Percentiles rank a stretch among this genome's conserved stretches.
phyloP scores from a whole-genome alignment of 2,888 invertebrate genomes.

The Azorinus chamasolen region DNA sequence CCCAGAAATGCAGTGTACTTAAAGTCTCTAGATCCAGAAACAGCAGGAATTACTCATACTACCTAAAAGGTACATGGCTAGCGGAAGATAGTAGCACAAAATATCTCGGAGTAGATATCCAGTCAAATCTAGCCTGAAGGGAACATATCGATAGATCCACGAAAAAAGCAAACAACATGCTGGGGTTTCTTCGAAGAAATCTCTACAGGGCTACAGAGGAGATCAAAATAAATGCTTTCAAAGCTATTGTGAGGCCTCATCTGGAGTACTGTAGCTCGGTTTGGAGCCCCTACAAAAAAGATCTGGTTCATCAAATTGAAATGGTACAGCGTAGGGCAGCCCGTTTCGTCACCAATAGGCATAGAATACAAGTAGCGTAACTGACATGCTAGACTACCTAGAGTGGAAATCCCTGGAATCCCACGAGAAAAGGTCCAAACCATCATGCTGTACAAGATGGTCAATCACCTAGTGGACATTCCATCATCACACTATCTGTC shows the following conservation, averaged over 20 bases:
- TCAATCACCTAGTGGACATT: conserved; percentile 25
- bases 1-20: conserved; percentile 34
- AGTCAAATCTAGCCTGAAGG: conserved; percentile 17
- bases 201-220: conserved; percentile 4
- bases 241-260: conserved; percentile 12
- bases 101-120: conserved; percentile 25
- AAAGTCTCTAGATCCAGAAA: conserved; percentile 20
- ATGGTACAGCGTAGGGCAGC: conserved; percentile 19
- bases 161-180: conserved; percentile 27
- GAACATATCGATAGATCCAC: conserved; percentile 19
- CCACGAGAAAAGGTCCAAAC: conserved; percentile 1
- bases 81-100: conserved; percentile 2
- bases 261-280: conserved; percentile 7
- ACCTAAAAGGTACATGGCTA: conserved; percentile 10
- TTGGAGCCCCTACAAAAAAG: conserved; percentile 10
- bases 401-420: conserved; percentile 8
- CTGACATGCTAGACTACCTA: conserved; percentile 12
- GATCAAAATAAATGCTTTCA: conserved; percentile 15
- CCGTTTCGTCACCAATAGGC: conserved; percentile 4
- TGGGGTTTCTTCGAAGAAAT: conserved; percentile 16
- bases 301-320: conserved; percentile 7
- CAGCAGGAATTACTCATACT: not conserved
- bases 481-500: not conserved
- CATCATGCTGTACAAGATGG: conserved; percentile 9
- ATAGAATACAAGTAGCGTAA: conserved; percentile 26